These are phyloP conservation scores for Pantelozetes paolii DNA, from an alignment of 2,888 invertebrate species.

Conservation along the genomic window DNA sequence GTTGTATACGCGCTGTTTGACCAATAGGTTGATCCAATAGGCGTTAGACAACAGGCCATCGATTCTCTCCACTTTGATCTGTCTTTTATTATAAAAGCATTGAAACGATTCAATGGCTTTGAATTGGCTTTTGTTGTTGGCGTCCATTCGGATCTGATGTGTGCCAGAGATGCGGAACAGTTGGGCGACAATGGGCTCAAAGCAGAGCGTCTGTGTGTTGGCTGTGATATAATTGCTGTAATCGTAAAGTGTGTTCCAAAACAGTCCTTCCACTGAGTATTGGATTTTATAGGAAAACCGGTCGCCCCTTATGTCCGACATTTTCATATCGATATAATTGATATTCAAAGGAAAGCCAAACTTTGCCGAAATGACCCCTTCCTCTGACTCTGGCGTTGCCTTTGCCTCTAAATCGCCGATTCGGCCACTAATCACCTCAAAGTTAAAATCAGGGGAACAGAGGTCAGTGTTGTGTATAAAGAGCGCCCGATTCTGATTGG, in stretches of 20 bases:
- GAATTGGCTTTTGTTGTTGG: background rate
- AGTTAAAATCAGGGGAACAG: background rate
- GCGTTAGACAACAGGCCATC: conserved; percentile 19
- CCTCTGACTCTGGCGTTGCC: no score
- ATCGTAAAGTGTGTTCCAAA: conserved; percentile 27
- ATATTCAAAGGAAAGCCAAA: conserved; percentile 36
- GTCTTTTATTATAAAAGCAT: conserved; percentile 3
- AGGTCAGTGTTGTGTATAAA: background rate
- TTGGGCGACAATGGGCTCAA: conserved; percentile 32
- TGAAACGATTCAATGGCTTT: conserved; percentile 31
- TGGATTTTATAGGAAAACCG: conserved; percentile 33
- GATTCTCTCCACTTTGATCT: conserved; percentile 21
- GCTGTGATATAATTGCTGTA: conserved; percentile 23
- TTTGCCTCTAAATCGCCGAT: background rate
- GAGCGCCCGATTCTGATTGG: background rate
- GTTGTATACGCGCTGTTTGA: conserved; percentile 32
- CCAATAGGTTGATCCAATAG: background rate
- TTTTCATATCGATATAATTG: conserved; percentile 30
- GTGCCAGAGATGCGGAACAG: conserved; percentile 35
- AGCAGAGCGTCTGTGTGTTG: conserved; percentile 31
- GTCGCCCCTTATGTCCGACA: conserved; percentile 35
- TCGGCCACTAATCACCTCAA: background rate
- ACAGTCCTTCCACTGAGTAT: conserved; percentile 30
- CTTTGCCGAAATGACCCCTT: background rate
- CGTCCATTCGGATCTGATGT: conserved; percentile 36